Percentiles rank a stretch among this genome's conserved stretches.
Evolutionary conservation across 2,797 vertebrate species (phyloP).

Genomic region (Toxotes lorentzi): DNA sequence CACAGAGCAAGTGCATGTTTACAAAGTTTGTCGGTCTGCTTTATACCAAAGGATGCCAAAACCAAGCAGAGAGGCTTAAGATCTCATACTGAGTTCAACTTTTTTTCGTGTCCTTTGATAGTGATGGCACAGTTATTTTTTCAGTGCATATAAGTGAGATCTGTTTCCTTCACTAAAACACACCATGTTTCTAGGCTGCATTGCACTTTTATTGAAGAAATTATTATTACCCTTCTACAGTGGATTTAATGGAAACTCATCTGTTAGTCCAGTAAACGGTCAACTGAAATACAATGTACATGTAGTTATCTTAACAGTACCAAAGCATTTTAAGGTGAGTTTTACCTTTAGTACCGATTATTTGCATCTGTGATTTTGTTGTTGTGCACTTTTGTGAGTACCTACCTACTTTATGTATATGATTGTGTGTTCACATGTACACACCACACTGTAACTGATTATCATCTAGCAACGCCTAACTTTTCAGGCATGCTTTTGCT

Average conservation of each 20-base stretch:
- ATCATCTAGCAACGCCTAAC: too few species aligned
- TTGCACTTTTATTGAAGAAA: not conserved
- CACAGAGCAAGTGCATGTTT: not conserved
- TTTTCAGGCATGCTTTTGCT: too few species aligned
- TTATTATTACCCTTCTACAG: not conserved
- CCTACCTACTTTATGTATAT: not conserved
- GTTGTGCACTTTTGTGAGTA: not conserved
- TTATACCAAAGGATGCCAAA: not conserved
- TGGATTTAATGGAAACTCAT: not conserved
- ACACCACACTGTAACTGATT: not conserved
- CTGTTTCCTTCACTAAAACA: not conserved
- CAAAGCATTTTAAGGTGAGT: not conserved
- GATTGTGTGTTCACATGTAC: not conserved
- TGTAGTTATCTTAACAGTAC: not conserved
- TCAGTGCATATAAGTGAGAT: not conserved
- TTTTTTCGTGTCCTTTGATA: not conserved
- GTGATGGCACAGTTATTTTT: not conserved
- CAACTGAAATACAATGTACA: not conserved
- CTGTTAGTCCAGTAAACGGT: not conserved
- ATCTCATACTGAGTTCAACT: not conserved
- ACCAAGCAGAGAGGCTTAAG: not conserved
- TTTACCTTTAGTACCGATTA: not conserved
- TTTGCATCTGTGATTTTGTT: not conserved
- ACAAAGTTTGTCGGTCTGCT: not conserved
- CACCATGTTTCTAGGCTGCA: not conserved